Percentiles rank a stretch among this genome's conserved stretches.
Evolutionary conservation across 2,888 invertebrate species (phyloP).

Genomic region (Cecidostiba fungosa): DNA sequence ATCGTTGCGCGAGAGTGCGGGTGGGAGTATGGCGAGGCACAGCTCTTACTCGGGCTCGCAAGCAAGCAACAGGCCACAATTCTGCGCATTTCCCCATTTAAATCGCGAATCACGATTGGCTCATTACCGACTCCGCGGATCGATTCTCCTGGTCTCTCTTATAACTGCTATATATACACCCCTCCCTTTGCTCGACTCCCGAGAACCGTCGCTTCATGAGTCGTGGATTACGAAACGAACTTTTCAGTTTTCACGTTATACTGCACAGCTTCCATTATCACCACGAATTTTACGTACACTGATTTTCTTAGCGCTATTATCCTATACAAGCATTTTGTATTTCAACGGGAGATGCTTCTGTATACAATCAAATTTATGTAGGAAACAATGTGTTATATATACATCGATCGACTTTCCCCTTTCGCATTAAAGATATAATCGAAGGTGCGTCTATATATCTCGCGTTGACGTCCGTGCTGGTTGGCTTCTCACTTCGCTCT

Average conservation of each 20-base stretch:
- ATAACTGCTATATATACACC: not conserved
- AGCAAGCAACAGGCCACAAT: constrained; percentile 54
- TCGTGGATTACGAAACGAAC: constrained; percentile 60
- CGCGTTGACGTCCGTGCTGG: constrained; percentile 9
- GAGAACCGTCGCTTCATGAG: constrained; percentile 38
- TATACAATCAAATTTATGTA: not conserved
- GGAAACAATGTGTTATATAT: not conserved
- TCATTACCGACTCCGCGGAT: constrained; percentile 60
- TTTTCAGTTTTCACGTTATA: constrained; percentile 57
- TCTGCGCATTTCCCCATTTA: constrained; percentile 63
- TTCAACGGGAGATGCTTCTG: too few relatives aligned
- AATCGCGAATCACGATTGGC: constrained; percentile 64
- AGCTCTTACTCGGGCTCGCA: not conserved
- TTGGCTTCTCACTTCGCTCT: not conserved
- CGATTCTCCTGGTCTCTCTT: constrained; percentile 22
- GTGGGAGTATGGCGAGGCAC: constrained; percentile 8
- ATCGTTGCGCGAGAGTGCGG: constrained; percentile 14
- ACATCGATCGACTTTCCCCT: constrained; percentile 38
- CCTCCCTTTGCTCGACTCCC: not conserved
- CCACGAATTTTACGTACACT: not conserved
- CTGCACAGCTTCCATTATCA: too few relatives aligned
- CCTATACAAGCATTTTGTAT: constrained; percentile 12
- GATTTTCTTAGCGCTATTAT: constrained; percentile 17
- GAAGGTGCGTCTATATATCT: not conserved
- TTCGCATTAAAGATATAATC: constrained; percentile 33